Evolutionary conservation across 2,113 vertebrate genomes (phyloP).

Genomic region (Taurulus bubalis): DNA sequence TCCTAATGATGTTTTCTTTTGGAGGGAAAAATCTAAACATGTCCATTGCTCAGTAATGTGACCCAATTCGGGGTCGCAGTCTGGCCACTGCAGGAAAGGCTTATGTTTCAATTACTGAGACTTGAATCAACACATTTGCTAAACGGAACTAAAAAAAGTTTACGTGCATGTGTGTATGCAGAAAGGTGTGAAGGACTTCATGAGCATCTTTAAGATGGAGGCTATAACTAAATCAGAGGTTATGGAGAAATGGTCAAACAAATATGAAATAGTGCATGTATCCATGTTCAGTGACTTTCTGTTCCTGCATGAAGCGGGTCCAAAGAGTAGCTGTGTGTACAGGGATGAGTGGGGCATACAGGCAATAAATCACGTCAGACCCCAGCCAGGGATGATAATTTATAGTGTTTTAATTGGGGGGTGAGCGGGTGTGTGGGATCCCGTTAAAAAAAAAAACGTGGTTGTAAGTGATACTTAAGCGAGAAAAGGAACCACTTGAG

Average conservation of each 20-base stretch:
- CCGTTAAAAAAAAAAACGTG: slow-evolving; percentile 31
- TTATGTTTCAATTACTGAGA: slow-evolving; percentile 75
- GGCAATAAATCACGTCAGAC: slow-evolving; percentile 59
- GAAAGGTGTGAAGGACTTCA: background rate
- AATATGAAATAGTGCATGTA: background rate
- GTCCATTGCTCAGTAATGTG: slow-evolving; percentile 80
- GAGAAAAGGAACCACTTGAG: slow-evolving; percentile 52
- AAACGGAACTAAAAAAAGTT: slow-evolving; percentile 24
- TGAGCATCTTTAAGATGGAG: background rate
- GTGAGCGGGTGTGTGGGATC: slow-evolving; percentile 39
- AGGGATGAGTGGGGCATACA: slow-evolving; percentile 55
- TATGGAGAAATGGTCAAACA: background rate
- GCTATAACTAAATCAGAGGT: background rate
- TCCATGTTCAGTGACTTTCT: slow-evolving; percentile 23
- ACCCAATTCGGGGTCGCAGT: slow-evolving; percentile 76
- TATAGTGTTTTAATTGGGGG: slow-evolving; percentile 59
- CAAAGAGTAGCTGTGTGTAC: slow-evolving; percentile 50
- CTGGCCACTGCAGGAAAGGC: slow-evolving; percentile 80
- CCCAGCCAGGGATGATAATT: slow-evolving; percentile 62
- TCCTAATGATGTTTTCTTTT: slow-evolving; percentile 83
- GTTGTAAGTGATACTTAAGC: slow-evolving; percentile 66
- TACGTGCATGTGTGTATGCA: background rate
- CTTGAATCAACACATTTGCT: slow-evolving; percentile 75
- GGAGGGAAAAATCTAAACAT: slow-evolving; percentile 82
- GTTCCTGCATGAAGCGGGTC: slow-evolving; percentile 23